These are phyloP conservation scores for Cichladusa arquata DNA, from an alignment of 2,113 vertebrate genomes.

Conservation along the genomic window DNA sequence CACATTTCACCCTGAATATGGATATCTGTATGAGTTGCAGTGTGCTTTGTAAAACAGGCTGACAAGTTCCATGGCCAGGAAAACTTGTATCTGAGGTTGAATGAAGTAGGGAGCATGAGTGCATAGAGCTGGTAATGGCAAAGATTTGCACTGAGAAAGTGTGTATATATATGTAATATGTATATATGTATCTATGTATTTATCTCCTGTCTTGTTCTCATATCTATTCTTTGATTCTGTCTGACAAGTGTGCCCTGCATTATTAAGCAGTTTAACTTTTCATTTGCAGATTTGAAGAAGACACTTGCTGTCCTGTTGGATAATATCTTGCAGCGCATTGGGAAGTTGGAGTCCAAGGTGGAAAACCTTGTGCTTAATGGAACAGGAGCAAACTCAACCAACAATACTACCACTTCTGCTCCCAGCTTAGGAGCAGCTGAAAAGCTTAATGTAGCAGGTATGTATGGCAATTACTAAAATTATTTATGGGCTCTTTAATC, in stretches of 20 bases:
- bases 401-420: conserved; percentile 79
- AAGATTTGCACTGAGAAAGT: background rate
- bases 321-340: conserved; percentile 95
- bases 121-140: background rate
- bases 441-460: conserved; percentile 96
- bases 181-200: background rate
- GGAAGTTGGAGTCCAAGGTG: conserved; percentile 94
- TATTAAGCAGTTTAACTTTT: background rate
- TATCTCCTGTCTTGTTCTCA: background rate
- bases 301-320: conserved; percentile 95
- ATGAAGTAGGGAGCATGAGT: background rate
- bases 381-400: conserved; percentile 89
- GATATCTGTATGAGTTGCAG: background rate
- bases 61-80: background rate
- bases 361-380: conserved; percentile 92
- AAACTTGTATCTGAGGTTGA: background rate
- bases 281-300: conserved; percentile 91
- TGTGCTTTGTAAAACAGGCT: background rate
- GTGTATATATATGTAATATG: accelerated
- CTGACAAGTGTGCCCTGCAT: background rate
- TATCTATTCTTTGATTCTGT: background rate
- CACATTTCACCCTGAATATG: background rate
- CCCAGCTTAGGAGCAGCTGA: conserved; percentile 83
- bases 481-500: background rate
- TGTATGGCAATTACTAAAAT: background rate